phyloP scores from a whole-genome alignment of 2,113 vertebrate species.

The Halcyon senegalensis region DNA sequence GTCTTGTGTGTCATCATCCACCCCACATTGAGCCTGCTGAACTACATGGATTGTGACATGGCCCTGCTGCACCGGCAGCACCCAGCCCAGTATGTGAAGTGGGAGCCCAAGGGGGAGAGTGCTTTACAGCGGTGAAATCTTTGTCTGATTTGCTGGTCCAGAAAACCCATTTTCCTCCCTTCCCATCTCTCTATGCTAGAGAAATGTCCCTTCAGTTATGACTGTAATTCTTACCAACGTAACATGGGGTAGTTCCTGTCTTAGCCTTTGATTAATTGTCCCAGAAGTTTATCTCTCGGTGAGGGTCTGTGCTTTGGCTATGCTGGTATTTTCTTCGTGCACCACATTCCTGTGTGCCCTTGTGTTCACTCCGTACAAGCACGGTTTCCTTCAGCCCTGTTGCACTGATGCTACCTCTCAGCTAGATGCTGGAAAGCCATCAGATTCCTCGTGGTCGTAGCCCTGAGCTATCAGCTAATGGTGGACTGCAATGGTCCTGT shows the following conservation, averaged over 20 bases:
- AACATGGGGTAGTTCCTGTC: neutral
- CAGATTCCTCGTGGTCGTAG: neutral
- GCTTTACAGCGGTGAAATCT: neutral
- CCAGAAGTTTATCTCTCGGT: neutral
- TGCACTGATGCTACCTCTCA: accelerated
- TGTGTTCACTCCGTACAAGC: neutral
- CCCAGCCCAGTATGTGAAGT: neutral
- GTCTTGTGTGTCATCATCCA: neutral
- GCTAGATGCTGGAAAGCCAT: neutral
- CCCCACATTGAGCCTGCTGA: neutral
- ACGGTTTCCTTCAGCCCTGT: accelerated
- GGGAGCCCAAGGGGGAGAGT: neutral
- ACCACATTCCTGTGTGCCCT: neutral
- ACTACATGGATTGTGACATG: neutral
- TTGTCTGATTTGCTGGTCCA: neutral
- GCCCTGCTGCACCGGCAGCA: neutral
- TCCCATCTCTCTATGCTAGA: neutral
- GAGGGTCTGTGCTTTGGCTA: neutral
- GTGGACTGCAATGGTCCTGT: neutral
- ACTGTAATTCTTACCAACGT: neutral
- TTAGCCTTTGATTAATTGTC: neutral
- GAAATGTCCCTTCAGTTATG: neutral
- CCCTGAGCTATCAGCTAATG: neutral
- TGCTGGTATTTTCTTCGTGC: neutral
- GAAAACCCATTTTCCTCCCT: neutral